Evolutionary conservation across 1,140 invertebrate genomes (phyloP).

Genomic region (Sesamia nonagrioides): DNA sequence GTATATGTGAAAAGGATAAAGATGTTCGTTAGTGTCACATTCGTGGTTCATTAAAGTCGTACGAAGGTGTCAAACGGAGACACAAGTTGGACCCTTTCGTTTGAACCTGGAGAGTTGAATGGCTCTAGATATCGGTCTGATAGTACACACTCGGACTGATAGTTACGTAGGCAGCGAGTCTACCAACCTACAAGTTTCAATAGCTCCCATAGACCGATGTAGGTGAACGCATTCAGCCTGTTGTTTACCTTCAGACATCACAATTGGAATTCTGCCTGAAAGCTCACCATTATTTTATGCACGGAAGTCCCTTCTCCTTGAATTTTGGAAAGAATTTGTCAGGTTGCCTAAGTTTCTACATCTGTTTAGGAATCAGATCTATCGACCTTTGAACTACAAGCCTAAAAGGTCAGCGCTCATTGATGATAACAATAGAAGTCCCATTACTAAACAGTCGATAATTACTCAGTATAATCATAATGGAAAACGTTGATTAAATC

Average conservation of each 20-base stretch:
- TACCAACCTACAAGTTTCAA: background rate
- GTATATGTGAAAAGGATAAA: conserved; percentile 18
- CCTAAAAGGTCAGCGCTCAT: background rate
- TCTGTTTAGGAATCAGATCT: background rate
- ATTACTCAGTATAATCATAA: background rate
- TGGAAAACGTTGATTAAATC: conserved; percentile 11
- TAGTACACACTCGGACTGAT: background rate
- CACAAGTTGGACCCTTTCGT: conserved; percentile 13
- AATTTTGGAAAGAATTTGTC: background rate
- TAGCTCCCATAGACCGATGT: background rate
- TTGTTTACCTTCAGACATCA: background rate
- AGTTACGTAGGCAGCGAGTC: background rate
- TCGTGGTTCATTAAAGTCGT: conserved; percentile 36
- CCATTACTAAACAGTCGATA: background rate
- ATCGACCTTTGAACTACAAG: background rate
- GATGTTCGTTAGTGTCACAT: conserved; percentile 29
- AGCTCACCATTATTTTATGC: background rate
- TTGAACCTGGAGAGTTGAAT: conserved; percentile 28
- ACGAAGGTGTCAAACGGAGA: conserved; percentile 17
- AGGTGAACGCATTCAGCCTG: background rate
- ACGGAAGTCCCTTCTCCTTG: background rate
- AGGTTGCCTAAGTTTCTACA: too few species aligned
- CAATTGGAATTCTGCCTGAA: background rate
- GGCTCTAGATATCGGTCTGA: conserved; percentile 11
- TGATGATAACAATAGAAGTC: background rate